Percentiles rank a stretch among this genome's conserved stretches.
These are phyloP conservation scores for Chanos chanos DNA, from an alignment of 2,797 vertebrate species.

Conservation along the genomic window DNA sequence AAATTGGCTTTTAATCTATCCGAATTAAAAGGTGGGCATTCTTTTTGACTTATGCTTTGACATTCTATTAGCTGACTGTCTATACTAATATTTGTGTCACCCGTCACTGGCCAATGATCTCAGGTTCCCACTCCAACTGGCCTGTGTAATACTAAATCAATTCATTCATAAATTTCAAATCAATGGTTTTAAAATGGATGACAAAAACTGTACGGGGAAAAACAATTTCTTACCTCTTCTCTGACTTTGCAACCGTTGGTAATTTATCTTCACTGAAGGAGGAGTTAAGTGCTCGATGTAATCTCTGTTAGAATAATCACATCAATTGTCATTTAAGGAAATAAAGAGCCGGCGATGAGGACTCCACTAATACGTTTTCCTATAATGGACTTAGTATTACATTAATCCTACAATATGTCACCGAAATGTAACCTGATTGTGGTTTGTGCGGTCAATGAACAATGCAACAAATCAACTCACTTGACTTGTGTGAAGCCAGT, in stretches of 20 bases:
- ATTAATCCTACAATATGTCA: slow-evolving; percentile 6
- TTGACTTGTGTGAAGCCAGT: slow-evolving; percentile 99
- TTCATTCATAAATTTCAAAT: too few species aligned
- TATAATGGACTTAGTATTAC: background rate
- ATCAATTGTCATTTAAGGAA: slow-evolving; percentile 32
- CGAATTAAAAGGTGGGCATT: background rate
- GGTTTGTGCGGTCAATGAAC: background rate
- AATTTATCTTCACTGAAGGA: slow-evolving; percentile 86
- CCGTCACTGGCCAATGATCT: too few species aligned
- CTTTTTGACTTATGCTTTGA: background rate
- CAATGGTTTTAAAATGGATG: too few species aligned
- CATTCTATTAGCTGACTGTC: too few species aligned
- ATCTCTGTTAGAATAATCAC: slow-evolving; percentile 75
- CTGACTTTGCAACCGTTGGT: slow-evolving; percentile 78
- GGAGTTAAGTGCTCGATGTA: slow-evolving; percentile 92
- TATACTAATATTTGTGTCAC: too few species aligned
- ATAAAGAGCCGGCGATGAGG: background rate
- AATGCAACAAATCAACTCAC: slow-evolving; percentile 56
- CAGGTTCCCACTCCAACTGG: too few species aligned
- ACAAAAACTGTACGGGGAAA: too few species aligned
- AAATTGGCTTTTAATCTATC: slow-evolving; percentile 2
- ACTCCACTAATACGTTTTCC: slow-evolving; percentile 15
- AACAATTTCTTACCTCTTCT: slow-evolving; percentile 81
- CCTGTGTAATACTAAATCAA: too few species aligned
- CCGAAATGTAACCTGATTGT: slow-evolving; percentile 2